Evolutionary conservation across 2,888 invertebrate species (phyloP), one percentile per base, ranked within the genome.

Genomic region (Drosophila percnosoma): DNA sequence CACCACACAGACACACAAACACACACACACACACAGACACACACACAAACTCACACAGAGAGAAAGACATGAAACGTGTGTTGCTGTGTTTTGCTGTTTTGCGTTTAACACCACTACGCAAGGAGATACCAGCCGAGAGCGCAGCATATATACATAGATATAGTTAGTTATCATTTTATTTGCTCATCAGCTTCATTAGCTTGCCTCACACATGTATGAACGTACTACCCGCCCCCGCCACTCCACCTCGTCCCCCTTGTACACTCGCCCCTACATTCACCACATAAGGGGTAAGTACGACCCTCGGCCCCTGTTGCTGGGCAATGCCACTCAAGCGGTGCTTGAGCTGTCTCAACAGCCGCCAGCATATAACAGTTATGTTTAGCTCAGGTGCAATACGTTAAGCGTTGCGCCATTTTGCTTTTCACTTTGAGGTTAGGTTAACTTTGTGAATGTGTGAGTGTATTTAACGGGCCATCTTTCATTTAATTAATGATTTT

Each of bases 181-280:
- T 79, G 63, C 70, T 61, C 70, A 79, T 82, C 80, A 82, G 78
- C 78, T 80, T 80, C 81, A 78, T 76, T 80, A 79, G 80, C 60
- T 71, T 63, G 48, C 52, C 45, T 27, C 54, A 48, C 72, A 63
- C 58, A 45, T 53, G 52, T 34, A 38, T 45, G 21, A 45, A 21
- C 21, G 45, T 45, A 7, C 13, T 15, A 15, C 1, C 8, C 24
- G 4, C 27, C 45, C 42, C 13, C 27, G 27, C 27, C 27, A 2
- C 15, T 11, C 7, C 38, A 45, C 31, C 21, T 7, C 24, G n/a
- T 21, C n/a, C 29, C 33, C 34, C 4, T 11, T 24, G 18, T 31
- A 31, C 11, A 18, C 8, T 21, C 13, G 21, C 3, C 27, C 42
- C 15, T 38, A 11, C 34, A 53, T 53, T 21, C 2, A 3, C 5